Conservation (phyloP, 2,888 invertebrate genomes). For the Tineola bisselliella region DNA sequence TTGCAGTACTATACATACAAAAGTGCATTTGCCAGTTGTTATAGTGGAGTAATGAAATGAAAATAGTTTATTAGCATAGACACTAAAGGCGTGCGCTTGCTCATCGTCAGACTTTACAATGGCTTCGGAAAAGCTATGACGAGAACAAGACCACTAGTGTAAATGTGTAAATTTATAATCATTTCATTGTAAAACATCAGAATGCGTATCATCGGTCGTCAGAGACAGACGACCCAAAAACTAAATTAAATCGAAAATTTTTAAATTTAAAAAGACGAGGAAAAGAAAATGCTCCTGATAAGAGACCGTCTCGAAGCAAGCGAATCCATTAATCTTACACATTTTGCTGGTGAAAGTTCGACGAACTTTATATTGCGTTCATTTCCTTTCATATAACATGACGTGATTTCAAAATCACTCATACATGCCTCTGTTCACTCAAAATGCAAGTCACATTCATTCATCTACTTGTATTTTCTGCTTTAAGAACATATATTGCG, state of each 20-base stretch:
- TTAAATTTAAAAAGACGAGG: background rate
- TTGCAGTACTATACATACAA: too few species aligned
- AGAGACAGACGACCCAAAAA: too few species aligned
- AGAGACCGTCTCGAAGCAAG: background rate
- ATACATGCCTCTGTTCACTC: background rate
- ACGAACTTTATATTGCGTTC: background rate
- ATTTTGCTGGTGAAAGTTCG: background rate
- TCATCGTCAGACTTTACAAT: too few species aligned
- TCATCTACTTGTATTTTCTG: background rate
- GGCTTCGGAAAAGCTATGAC: too few species aligned
- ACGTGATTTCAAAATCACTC: background rate
- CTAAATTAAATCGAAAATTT: background rate
- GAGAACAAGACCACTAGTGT: too few species aligned
- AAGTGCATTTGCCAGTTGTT: too few species aligned
- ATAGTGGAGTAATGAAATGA: too few species aligned
- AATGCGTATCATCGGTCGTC: too few species aligned
- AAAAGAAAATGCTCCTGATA: background rate
- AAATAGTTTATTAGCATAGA: too few species aligned
- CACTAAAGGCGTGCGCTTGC: too few species aligned
- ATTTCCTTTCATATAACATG: background rate
- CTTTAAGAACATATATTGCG: background rate
- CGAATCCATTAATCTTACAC: constrained; percentile 1
- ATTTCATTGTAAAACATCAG: too few species aligned
- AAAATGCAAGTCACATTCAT: background rate
- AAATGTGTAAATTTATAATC: too few species aligned